These are phyloP conservation scores for Hydraecia micacea DNA, from an alignment of 2,888 invertebrate species.

Conservation along the genomic window DNA sequence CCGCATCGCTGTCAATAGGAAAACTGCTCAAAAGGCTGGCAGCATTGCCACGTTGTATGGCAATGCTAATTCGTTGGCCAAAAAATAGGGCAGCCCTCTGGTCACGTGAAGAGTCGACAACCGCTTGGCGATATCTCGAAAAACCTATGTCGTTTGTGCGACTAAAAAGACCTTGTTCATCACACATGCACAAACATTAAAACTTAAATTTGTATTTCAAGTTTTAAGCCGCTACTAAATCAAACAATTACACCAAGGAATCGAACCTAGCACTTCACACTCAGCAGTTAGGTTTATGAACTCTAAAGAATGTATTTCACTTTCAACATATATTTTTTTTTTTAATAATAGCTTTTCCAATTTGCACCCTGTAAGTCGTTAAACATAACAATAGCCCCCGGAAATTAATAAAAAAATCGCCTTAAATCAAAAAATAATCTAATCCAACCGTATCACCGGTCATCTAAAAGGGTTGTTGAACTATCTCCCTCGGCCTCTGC, in stretches of 20 bases:
- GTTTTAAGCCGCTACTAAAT: background rate
- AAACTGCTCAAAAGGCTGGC: background rate
- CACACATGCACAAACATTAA: background rate
- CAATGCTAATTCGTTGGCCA: background rate
- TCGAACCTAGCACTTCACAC: background rate
- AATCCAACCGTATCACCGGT: constrained; percentile 82
- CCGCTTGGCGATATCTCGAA: background rate
- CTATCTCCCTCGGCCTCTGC: constrained; percentile 81
- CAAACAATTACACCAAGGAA: background rate
- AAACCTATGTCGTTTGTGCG: background rate
- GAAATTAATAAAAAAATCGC: constrained; percentile 42
- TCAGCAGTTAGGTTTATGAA: background rate
- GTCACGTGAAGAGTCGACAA: background rate
- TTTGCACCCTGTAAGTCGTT: background rate
- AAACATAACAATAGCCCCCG: background rate
- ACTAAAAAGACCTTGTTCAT: background rate
- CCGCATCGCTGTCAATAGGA: background rate
- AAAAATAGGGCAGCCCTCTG: background rate
- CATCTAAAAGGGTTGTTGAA: constrained; percentile 88
- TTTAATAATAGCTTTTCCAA: background rate
- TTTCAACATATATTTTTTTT: background rate
- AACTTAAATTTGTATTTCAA: no score
- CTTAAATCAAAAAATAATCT: constrained; percentile 74
- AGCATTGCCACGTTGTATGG: background rate
- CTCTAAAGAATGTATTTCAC: background rate